phyloP scores from a whole-genome alignment of 2,113 vertebrate genomes.

The Corynorhinus townsendii region DNA sequence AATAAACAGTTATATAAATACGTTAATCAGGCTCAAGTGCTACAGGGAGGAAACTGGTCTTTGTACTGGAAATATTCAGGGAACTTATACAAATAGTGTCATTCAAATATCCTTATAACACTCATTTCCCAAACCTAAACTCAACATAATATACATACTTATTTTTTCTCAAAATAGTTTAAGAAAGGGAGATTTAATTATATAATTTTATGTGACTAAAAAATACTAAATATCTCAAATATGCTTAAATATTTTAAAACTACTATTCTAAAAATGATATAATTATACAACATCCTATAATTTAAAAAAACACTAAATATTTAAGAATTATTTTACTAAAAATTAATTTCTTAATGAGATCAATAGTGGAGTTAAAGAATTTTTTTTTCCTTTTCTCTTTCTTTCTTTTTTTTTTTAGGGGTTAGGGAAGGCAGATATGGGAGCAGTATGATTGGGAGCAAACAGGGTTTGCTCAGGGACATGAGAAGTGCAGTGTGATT shows the following conservation, averaged over 20 bases:
- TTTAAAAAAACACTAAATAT: background rate
- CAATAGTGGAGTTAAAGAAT: background rate
- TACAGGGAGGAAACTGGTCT: background rate
- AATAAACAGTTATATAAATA: background rate
- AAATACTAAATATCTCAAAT: background rate
- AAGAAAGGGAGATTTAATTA: background rate
- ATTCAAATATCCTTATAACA: background rate
- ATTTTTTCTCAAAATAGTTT: background rate
- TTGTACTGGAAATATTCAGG: background rate
- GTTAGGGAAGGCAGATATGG: background rate
- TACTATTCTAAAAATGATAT: background rate
- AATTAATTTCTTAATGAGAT: background rate
- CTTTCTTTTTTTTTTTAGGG: background rate
- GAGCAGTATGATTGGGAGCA: background rate
- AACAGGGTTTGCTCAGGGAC: background rate
- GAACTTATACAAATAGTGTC: background rate
- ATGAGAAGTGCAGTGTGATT: background rate
- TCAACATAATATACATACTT: background rate
- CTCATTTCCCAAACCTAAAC: background rate
- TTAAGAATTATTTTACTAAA: conserved; percentile 20
- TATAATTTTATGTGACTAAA: background rate
- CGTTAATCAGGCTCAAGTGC: background rate
- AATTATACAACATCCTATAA: background rate
- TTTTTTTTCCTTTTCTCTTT: background rate
- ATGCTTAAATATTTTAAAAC: conserved; percentile 14